Percentiles rank a stretch among this genome's conserved stretches.
Conservation (phyloP, 2,113 vertebrate genomes). For the Piprites chloris region DNA sequence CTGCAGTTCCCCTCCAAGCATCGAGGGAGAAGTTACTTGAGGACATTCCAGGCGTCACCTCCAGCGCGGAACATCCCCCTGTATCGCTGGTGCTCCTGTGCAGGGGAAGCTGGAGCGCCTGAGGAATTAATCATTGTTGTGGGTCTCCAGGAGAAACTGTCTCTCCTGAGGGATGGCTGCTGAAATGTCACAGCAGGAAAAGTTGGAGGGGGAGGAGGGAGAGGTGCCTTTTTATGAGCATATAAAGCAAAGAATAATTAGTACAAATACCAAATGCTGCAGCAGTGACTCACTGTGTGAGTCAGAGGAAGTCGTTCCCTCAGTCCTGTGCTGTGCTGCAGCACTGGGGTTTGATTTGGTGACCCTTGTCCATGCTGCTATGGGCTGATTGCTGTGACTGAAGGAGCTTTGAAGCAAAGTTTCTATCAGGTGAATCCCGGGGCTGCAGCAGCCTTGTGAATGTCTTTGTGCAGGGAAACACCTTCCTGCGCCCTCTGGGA, state of each 20-base stretch:
- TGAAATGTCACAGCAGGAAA: slow-evolving; percentile 47
- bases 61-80: not conserved
- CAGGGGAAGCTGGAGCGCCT: not conserved
- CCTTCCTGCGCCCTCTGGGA: rapidly evolving
- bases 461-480: not conserved
- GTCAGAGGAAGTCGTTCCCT: slow-evolving; percentile 61
- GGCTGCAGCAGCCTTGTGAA: not conserved
- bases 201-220: slow-evolving; percentile 44
- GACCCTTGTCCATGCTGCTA: not conserved
- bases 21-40: not conserved
- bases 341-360: not conserved
- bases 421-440: not conserved
- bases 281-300: slow-evolving; percentile 77
- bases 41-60: not conserved
- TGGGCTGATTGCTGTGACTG: not conserved
- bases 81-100: not conserved
- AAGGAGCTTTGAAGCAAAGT: not conserved
- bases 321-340: not conserved
- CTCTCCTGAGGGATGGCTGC: not conserved
- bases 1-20: not conserved
- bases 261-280: slow-evolving; percentile 68
- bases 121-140: slow-evolving; percentile 12
- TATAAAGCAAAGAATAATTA: slow-evolving; percentile 40
- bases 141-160: not conserved
- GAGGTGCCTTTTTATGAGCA: slow-evolving; percentile 43